Base-by-base conservation (phyloP, 2,797 vertebrate species). In the Hephaestus fuliginosus region DNA sequence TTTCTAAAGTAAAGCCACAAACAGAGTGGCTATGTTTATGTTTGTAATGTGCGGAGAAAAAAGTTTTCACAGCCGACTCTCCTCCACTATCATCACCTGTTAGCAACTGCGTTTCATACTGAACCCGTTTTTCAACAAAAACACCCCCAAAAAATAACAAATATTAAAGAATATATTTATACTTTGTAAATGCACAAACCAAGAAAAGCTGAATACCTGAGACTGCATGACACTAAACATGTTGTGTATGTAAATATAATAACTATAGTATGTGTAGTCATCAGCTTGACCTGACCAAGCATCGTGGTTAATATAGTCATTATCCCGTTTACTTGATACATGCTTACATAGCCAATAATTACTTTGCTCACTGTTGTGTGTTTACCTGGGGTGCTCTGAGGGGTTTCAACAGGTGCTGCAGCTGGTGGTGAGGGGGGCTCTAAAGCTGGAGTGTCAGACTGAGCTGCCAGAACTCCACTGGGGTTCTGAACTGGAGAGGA, bases 361-460 rank as follows among this genome's bases (percentile, higher is more conserved):
- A 0, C 62, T 53, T 39, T 25, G 5, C 11, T 68, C 11, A 78
- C 22, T 49, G 12, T 15, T 69, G 11, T 39, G 55, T 22, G 7
- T 78, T 91, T 95, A 96, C 96, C 96, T 93, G 91, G 67, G 43
- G 72, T 58, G 64, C 70, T 86, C 58, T 80, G 86, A 78, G 85
- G 85, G 82, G 80, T 86, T 83, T 90, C 91, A 80, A 74, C 58
- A 60, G 88, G 68, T 65, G 71, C 74, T 48, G 70, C 57, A 52
- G 78, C 77, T 70, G 91, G 61, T 7, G 78, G 87, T 43, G 78
- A 46, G 0, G 87, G 57, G 65, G 80, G 78, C 66, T 94, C 94
- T 22, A 65, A 44, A 65, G 83, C 71, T 71, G 85, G 70, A 44
- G 89, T 39, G 43, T 88, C 78, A 65, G 92, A 68, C 49, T 92